phyloP scores from a whole-genome alignment of 2,113 vertebrate genomes.

The Rostratula benghalensis region DNA sequence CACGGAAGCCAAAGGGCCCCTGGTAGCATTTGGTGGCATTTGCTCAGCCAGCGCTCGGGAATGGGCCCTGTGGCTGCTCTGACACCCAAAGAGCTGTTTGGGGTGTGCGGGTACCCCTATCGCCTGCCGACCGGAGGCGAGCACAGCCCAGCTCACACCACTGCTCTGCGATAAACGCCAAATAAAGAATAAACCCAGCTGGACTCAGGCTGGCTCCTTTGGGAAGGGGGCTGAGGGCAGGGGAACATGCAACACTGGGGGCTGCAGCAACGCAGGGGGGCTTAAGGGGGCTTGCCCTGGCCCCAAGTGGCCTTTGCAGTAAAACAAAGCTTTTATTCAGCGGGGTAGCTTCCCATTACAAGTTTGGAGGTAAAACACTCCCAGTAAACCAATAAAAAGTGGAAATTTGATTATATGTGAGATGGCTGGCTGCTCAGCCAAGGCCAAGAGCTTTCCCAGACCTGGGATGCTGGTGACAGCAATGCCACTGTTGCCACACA shows the following conservation, averaged over 20 bases:
- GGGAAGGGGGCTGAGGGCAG: not conserved
- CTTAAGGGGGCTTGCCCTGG: not conserved
- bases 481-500: not conserved
- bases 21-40: not conserved
- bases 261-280: not conserved
- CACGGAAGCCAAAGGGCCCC: not conserved
- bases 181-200: conserved; percentile 32
- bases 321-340: not conserved
- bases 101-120: not conserved
- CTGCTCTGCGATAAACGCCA: not conserved
- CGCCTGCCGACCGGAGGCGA: not conserved
- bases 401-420: not conserved
- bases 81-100: not conserved
- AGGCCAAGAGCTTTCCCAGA: not conserved
- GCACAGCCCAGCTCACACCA: not conserved
- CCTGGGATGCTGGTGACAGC: not conserved
- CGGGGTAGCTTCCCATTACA: not conserved
- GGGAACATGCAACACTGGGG: rapidly evolving
- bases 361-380: not conserved
- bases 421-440: not conserved
- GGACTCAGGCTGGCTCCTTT: not conserved
- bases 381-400: not conserved
- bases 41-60: not conserved
- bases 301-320: not conserved
- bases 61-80: not conserved